Conservation (phyloP, 23 tunicate genomes). For the Ascidia mentula region DNA sequence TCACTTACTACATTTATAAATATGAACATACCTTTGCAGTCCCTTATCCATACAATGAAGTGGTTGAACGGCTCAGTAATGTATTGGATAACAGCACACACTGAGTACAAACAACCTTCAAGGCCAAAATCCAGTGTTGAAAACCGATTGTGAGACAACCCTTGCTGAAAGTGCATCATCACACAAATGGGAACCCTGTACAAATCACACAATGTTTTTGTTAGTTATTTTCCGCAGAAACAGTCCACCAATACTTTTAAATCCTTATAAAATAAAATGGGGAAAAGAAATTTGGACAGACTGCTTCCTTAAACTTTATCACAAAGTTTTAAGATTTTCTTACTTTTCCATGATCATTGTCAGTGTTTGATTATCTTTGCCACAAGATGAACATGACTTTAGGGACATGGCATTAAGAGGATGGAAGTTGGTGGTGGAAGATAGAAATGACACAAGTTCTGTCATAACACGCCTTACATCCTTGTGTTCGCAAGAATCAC, state of each 20-base stretch:
- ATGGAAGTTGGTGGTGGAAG: constrained; percentile 46
- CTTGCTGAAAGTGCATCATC: constrained; percentile 66
- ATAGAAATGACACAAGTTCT: constrained; percentile 37
- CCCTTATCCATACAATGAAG: constrained; percentile 68
- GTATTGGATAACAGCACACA: constrained; percentile 68
- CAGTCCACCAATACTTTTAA: no score
- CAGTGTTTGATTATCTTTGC: constrained; percentile 27
- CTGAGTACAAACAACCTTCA: constrained; percentile 57
- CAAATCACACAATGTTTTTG: neutral
- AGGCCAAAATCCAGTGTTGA: constrained; percentile 59
- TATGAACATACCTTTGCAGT: constrained; percentile 29
- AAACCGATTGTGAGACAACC: constrained; percentile 63
- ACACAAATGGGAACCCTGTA: constrained; percentile 59
- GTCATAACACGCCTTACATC: constrained; percentile 22
- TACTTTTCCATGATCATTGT: constrained; percentile 64
- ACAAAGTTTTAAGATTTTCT: neutral
- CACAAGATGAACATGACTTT: constrained; percentile 46
- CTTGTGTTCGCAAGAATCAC: constrained; percentile 46
- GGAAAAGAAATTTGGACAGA: no score
- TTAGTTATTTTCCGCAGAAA: no score
- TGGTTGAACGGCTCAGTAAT: constrained; percentile 58
- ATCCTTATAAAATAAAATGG: no score
- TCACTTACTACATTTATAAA: no score
- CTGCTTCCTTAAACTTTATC: neutral
- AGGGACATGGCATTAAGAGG: constrained; percentile 53